Conservation (phyloP, 2,888 invertebrate species). For the Nemoura dubitans region DNA sequence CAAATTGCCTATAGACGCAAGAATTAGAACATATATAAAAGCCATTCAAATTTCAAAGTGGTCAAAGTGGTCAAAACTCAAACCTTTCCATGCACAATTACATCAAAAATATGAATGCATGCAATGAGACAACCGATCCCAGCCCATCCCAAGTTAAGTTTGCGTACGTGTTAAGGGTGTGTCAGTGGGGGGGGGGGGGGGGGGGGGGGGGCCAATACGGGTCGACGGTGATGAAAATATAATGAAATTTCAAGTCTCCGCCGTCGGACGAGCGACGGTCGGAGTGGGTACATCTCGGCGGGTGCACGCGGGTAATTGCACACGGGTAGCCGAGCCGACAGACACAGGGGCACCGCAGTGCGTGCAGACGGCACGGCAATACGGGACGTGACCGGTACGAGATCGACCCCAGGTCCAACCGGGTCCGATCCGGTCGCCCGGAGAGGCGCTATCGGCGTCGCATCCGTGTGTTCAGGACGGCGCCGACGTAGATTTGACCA, state of each 20-base stretch:
- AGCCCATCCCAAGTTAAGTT: not conserved
- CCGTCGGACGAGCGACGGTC: not conserved
- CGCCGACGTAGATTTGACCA: too few relatives aligned
- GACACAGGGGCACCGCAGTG: not conserved
- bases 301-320: not conserved
- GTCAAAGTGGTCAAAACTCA: too few relatives aligned
- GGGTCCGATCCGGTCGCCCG: too few relatives aligned
- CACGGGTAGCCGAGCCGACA: not conserved
- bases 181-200: too few relatives aligned
- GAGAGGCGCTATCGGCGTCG: too few relatives aligned
- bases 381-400: slow-evolving; percentile 20
- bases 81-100: too few relatives aligned
- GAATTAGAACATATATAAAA: too few relatives aligned
- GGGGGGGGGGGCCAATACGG: not conserved
- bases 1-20: too few relatives aligned
- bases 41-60: too few relatives aligned
- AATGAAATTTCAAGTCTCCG: slow-evolving; percentile 40
- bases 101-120: too few relatives aligned
- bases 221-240: slow-evolving; percentile 33
- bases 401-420: too few relatives aligned
- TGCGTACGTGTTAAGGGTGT: not conserved
- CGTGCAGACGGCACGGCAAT: not conserved
- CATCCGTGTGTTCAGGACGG: too few relatives aligned
- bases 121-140: not conserved
- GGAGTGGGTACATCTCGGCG: not conserved